These are phyloP conservation scores for Taenaris catops DNA, from an alignment of 2,888 invertebrate species.

Conservation along the genomic window DNA sequence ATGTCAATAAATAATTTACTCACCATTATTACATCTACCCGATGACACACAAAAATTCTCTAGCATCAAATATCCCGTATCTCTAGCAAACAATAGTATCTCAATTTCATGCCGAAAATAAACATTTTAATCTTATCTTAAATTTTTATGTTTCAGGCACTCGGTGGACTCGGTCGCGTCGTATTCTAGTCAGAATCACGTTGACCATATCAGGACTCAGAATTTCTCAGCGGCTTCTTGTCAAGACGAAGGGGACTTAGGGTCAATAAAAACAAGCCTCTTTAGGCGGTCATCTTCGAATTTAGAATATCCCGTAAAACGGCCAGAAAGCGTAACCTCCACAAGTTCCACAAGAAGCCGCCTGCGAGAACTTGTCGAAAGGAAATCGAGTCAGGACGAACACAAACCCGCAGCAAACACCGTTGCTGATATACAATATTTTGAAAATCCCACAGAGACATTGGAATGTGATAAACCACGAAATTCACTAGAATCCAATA, in stretches of 20 bases:
- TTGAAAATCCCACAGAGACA: slow-evolving; percentile 73
- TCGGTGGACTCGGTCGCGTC: slow-evolving; percentile 81
- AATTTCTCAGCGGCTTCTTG: slow-evolving; percentile 78
- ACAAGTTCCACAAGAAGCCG: slow-evolving; percentile 77
- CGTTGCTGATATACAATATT: slow-evolving; percentile 70
- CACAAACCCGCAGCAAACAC: slow-evolving; percentile 69
- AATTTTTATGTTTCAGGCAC: slow-evolving; percentile 69
- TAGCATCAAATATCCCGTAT: too few relatives aligned
- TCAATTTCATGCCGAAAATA: slow-evolving; percentile 13
- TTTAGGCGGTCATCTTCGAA: slow-evolving; percentile 71
- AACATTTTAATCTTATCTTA: slow-evolving; percentile 54
- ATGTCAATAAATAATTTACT: too few relatives aligned
- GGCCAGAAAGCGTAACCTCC: slow-evolving; percentile 71
- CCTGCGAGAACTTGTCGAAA: slow-evolving; percentile 74
- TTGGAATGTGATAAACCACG: slow-evolving; percentile 67
- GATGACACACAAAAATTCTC: too few relatives aligned
- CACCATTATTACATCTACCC: too few relatives aligned
- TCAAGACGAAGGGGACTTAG: slow-evolving; percentile 74
- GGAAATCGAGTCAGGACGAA: slow-evolving; percentile 75
- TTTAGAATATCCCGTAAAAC: slow-evolving; percentile 62
- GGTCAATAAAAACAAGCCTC: slow-evolving; percentile 73
- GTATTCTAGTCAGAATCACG: slow-evolving; percentile 81
- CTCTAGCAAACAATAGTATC: slow-evolving; percentile 11
- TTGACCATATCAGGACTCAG: slow-evolving; percentile 78
- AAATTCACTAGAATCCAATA: slow-evolving; percentile 61